A percentile compares a stretch with the other conserved stretches of the same genome.
Evolutionary conservation across 1,140 invertebrate genomes (phyloP).

Genomic region (honey bee (Apis mellifera)): DNA sequence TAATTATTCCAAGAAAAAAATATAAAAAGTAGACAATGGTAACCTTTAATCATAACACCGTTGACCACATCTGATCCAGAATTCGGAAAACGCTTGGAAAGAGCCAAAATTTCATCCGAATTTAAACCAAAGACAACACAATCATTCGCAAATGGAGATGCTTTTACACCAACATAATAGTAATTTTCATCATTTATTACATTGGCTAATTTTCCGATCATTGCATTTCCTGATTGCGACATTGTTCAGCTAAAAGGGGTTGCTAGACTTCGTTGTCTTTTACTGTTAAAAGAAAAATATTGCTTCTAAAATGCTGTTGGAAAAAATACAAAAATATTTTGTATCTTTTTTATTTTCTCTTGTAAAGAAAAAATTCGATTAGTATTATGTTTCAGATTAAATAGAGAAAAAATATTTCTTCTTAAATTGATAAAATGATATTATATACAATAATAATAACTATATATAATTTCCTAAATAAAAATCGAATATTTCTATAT

Average conservation of each 20-base stretch:
- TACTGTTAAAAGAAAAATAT: slow-evolving; percentile 74
- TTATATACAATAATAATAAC: not conserved
- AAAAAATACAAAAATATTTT: slow-evolving; percentile 3
- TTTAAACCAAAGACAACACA: slow-evolving; percentile 88
- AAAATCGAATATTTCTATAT: not conserved
- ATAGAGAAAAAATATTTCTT: not conserved
- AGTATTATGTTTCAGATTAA: not conserved
- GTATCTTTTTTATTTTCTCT: not conserved
- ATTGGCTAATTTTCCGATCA: slow-evolving; percentile 70
- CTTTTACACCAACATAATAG: slow-evolving; percentile 89
- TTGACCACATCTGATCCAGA: slow-evolving; percentile 85
- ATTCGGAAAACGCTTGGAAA: slow-evolving; percentile 86
- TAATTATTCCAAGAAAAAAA: not conserved
- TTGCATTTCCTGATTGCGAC: slow-evolving; percentile 51
- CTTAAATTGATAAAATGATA: not conserved
- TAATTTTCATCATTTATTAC: slow-evolving; percentile 74
- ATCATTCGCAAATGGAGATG: slow-evolving; percentile 87
- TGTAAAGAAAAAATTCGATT: not conserved
- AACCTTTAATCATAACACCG: slow-evolving; percentile 86
- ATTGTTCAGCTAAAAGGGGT: slow-evolving; percentile 53
- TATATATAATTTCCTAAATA: not conserved
- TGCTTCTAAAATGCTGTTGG: slow-evolving; percentile 4
- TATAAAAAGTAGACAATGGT: slow-evolving; percentile 22
- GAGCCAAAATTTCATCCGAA: slow-evolving; percentile 85
- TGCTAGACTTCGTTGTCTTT: slow-evolving; percentile 74